Evolutionary conservation across 2,888 invertebrate species (phyloP).

Genomic region (Andrena hattorfiana): DNA sequence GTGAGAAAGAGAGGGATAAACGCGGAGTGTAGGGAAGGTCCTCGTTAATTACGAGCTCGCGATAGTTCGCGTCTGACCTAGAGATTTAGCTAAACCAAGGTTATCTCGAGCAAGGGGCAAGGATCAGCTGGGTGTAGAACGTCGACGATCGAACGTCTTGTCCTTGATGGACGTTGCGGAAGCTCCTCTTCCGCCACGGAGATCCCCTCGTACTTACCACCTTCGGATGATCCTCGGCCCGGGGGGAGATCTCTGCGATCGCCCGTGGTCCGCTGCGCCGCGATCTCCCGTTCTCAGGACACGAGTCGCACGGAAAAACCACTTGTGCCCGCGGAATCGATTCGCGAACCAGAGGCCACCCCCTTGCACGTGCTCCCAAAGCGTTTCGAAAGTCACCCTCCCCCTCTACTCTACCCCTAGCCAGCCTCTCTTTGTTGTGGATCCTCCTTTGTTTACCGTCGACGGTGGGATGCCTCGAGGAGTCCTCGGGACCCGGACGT

Average conservation of each 20-base stretch:
- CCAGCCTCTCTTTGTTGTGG: background rate
- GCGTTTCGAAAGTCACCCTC: background rate
- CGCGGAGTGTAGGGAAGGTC: background rate
- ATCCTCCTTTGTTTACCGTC: background rate
- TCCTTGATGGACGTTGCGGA: constrained; percentile 43
- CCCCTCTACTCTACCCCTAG: background rate
- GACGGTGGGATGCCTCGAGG: background rate
- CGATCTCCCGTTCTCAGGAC: background rate
- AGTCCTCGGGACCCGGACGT: background rate
- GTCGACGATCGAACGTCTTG: constrained; percentile 50
- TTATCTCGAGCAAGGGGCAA: constrained; percentile 36
- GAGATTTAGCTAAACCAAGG: constrained; percentile 41
- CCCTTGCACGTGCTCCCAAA: constrained; percentile 30
- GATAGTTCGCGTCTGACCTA: constrained; percentile 33
- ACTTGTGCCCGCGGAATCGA: constrained; percentile 35
- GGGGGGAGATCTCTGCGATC: background rate
- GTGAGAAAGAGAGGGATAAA: background rate
- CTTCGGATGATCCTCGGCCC: constrained; percentile 38
- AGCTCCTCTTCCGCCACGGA: constrained; percentile 1
- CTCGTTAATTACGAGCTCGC: constrained; percentile 26
- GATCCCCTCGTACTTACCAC: constrained; percentile 50
- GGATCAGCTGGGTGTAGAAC: constrained; percentile 32
- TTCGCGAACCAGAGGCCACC: background rate
- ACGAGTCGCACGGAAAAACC: constrained; percentile 7
- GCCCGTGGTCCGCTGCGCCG: background rate